A percentile compares a stretch with the other conserved stretches of the same genome.
Conservation (phyloP, 1,140 invertebrate genomes). For the Telenomus remus region DNA sequence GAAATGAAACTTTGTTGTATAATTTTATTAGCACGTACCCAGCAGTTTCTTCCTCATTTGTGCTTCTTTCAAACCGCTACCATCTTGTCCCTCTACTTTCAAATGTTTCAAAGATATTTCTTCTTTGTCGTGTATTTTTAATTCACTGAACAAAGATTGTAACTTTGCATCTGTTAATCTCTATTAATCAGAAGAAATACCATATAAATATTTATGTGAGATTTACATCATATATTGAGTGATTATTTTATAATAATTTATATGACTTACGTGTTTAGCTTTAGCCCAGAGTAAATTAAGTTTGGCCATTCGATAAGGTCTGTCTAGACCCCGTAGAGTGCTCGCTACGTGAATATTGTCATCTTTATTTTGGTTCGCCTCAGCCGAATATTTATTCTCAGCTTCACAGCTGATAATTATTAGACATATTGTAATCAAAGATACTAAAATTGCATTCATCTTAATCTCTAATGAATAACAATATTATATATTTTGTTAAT, state of each 20-base stretch:
- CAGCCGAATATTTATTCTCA: constrained; percentile 78
- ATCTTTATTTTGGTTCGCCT: constrained; percentile 75
- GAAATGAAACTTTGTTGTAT: neutral
- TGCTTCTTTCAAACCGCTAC: constrained; percentile 90
- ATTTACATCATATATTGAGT: no score
- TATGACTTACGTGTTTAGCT: constrained; percentile 83
- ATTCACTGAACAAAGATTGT: constrained; percentile 89
- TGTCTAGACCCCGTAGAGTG: constrained; percentile 80
- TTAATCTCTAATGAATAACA: neutral
- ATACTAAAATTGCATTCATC: neutral
- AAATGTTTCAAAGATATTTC: constrained; percentile 89
- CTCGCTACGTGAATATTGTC: constrained; percentile 67
- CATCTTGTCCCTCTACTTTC: constrained; percentile 88
- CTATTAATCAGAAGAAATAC: constrained; percentile 79
- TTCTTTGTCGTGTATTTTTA: constrained; percentile 94
- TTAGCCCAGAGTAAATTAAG: constrained; percentile 89
- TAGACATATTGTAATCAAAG: neutral
- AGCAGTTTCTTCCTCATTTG: constrained; percentile 86
- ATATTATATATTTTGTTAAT: neutral
- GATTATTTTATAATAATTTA: no score
- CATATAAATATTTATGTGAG: no score
- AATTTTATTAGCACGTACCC: constrained; percentile 68
- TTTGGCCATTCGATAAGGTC: constrained; percentile 90
- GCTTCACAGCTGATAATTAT: neutral
- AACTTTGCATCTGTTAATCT: constrained; percentile 88